Conservation (phyloP, 1,140 invertebrate genomes). For the Saxidomus purpurata region DNA sequence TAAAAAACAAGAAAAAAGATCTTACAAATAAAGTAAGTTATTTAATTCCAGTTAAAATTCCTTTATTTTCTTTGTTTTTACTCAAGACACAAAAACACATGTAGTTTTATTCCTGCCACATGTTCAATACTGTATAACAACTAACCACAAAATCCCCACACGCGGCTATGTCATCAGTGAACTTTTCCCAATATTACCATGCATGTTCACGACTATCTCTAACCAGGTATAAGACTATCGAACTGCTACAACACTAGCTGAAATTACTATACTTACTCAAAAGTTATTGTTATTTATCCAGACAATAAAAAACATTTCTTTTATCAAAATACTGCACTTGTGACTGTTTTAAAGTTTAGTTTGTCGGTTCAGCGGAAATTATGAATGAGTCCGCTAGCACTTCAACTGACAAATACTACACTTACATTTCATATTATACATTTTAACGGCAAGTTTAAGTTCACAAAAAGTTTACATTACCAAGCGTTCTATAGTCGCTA, state of each 20-base stretch:
- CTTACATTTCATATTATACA: slow-evolving; percentile 1
- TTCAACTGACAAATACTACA: slow-evolving; percentile 23
- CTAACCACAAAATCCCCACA: slow-evolving; percentile 24
- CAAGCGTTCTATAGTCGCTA: neutral
- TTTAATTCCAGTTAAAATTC: slow-evolving; percentile 22
- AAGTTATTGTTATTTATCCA: neutral
- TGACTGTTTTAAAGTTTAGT: neutral
- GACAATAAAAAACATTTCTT: neutral
- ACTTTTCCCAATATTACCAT: neutral
- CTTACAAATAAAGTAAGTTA: neutral
- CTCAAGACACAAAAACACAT: slow-evolving; percentile 32
- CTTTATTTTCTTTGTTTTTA: slow-evolving; percentile 17
- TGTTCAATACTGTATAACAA: slow-evolving; percentile 21
- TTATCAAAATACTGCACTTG: neutral
- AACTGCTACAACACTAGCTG: neutral
- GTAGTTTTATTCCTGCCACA: slow-evolving; percentile 24
- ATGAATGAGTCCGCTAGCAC: neutral
- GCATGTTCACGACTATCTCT: neutral
- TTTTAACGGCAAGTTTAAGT: neutral
- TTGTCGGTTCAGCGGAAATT: neutral
- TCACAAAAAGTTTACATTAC: neutral
- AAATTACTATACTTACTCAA: neutral
- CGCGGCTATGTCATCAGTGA: neutral
- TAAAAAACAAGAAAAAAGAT: neutral
- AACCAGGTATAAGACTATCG: neutral